These are phyloP conservation scores for Cydia splendana DNA, from an alignment of 1,140 invertebrate genomes.

Conservation along the genomic window DNA sequence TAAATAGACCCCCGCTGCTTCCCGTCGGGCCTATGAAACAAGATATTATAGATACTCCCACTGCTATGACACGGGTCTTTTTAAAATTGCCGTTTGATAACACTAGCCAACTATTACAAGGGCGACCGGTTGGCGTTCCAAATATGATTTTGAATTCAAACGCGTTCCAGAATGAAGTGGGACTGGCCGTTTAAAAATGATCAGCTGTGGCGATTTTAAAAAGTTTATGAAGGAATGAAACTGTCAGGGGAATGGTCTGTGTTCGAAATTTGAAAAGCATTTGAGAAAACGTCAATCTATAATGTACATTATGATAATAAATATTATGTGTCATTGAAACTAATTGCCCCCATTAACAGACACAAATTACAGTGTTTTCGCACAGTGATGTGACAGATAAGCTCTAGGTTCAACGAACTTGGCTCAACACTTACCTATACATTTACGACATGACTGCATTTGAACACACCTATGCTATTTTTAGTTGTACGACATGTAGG, in stretches of 20 bases:
- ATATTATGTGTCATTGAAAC: neutral
- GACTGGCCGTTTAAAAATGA: slow-evolving; percentile 40
- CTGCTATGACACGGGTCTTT: slow-evolving; percentile 55
- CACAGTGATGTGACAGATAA: neutral
- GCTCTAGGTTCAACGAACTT: neutral
- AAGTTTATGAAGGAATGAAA: neutral
- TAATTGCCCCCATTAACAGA: neutral
- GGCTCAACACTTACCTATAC: neutral
- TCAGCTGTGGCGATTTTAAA: neutral
- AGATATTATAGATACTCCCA: slow-evolving; percentile 41
- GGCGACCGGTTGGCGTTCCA: slow-evolving; percentile 76
- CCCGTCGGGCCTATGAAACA: slow-evolving; percentile 43
- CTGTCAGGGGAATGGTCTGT: neutral
- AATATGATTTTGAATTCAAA: slow-evolving; percentile 77
- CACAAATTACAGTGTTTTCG: neutral
- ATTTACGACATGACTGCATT: no score
- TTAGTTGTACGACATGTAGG: no score
- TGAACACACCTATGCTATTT: no score
- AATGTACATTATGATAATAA: no score
- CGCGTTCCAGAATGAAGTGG: slow-evolving; percentile 65
- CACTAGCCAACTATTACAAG: slow-evolving; percentile 79
- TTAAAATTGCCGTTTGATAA: slow-evolving; percentile 67
- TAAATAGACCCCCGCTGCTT: slow-evolving; percentile 55
- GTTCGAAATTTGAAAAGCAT: neutral
- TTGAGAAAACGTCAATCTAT: neutral